phyloP scores from a whole-genome alignment of 2,888 invertebrate species.

The Myopa testacea region DNA sequence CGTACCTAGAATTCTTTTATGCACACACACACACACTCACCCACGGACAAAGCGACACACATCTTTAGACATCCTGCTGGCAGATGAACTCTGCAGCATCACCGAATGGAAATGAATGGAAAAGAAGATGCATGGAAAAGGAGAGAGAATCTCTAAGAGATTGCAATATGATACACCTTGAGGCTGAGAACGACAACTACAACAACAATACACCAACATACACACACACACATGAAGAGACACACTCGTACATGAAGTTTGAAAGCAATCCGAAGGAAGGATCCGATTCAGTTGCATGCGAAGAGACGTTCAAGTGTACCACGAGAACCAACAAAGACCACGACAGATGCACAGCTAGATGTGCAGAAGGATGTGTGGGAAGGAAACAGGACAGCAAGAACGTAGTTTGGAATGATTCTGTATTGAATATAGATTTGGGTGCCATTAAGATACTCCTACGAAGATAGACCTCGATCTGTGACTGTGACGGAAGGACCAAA shows the following conservation, averaged over 20 bases:
- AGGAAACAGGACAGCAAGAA: neutral
- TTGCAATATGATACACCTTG: slow-evolving; percentile 27
- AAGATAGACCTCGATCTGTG: too few species aligned
- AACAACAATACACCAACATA: neutral
- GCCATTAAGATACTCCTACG: too few species aligned
- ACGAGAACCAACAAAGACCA: neutral
- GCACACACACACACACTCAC: neutral
- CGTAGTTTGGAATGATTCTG: too few species aligned
- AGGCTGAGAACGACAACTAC: neutral
- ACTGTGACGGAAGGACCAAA: too few species aligned
- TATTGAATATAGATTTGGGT: too few species aligned
- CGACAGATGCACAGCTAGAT: neutral
- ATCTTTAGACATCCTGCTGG: slow-evolving; percentile 3
- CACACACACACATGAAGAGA: slow-evolving; percentile 3
- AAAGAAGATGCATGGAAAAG: neutral
- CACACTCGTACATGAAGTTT: neutral
- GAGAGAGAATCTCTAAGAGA: neutral
- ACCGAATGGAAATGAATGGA: neutral
- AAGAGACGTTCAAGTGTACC: neutral
- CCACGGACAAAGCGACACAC: slow-evolving; percentile 13
- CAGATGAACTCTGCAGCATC: slow-evolving; percentile 12
- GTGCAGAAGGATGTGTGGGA: neutral
- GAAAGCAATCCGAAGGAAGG: neutral
- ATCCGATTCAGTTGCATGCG: slow-evolving; percentile 24
- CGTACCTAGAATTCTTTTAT: slow-evolving; percentile 22